These are phyloP conservation scores for Stegodyphus dumicola DNA, from an alignment of 1,140 invertebrate genomes.

Conservation along the genomic window DNA sequence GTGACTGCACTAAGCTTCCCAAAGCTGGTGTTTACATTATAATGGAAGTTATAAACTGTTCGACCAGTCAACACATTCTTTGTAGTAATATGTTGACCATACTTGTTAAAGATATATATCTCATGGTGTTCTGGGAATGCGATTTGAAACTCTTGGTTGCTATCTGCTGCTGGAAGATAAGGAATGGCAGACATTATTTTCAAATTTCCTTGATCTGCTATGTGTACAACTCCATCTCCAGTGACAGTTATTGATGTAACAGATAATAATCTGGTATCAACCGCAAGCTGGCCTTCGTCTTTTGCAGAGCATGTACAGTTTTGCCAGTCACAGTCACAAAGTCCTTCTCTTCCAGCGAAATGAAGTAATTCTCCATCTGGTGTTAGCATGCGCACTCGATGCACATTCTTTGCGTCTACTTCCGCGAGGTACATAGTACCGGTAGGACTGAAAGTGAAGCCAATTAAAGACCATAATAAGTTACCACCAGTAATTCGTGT, in stretches of 20 bases:
- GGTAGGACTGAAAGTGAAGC: slow-evolving; percentile 87
- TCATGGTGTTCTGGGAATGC: slow-evolving; percentile 95
- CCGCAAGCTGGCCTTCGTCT: slow-evolving; percentile 60
- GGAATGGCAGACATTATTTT: slow-evolving; percentile 89
- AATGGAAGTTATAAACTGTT: slow-evolving; percentile 90
- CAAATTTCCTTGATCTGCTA: slow-evolving; percentile 89
- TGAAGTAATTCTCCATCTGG: slow-evolving; percentile 92
- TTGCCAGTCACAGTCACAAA: slow-evolving; percentile 58
- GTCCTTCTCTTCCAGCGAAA: slow-evolving; percentile 80
- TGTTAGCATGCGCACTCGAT: slow-evolving; percentile 86
- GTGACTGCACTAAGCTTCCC: slow-evolving; percentile 92
- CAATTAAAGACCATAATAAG: slow-evolving; percentile 71
- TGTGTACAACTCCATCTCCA: slow-evolving; percentile 92
- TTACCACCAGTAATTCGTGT: slow-evolving; percentile 71
- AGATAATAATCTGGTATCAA: slow-evolving; percentile 83
- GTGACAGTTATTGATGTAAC: slow-evolving; percentile 84
- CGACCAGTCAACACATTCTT: slow-evolving; percentile 93
- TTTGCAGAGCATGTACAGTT: slow-evolving; percentile 61
- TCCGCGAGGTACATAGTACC: slow-evolving; percentile 94
- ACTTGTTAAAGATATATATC: slow-evolving; percentile 94
- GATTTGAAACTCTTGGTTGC: slow-evolving; percentile 87
- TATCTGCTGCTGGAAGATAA: slow-evolving; percentile 80
- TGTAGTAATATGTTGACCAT: slow-evolving; percentile 93
- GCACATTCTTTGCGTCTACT: slow-evolving; percentile 95
- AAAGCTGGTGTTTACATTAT: slow-evolving; percentile 96